Conservation (phyloP, 2,797 vertebrate genomes). For the Pantherophis alleghaniensis region DNA sequence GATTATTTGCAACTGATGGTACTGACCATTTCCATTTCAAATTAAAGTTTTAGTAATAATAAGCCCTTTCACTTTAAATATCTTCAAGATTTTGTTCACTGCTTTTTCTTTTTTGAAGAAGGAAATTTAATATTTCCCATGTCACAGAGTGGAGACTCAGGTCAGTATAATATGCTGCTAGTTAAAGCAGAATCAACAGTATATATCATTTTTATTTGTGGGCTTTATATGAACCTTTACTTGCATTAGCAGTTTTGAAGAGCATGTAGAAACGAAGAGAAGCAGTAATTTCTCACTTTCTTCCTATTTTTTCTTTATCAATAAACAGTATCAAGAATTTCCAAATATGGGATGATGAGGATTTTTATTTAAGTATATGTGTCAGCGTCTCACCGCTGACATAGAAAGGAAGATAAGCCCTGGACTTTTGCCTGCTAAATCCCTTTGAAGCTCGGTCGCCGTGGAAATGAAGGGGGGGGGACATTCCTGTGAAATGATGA, state of each 20-base stretch:
- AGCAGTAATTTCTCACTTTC: neutral
- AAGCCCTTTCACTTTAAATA: slow-evolving; percentile 19
- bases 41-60: slow-evolving; percentile 10
- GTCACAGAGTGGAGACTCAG: slow-evolving; percentile 4
- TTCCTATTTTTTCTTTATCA: neutral
- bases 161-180: neutral
- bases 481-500: no score
- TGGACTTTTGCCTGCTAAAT: no score
- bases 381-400: no score
- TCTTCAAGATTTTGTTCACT: neutral
- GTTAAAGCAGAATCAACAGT: slow-evolving; percentile 22
- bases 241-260: neutral
- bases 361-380: neutral
- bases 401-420: no score
- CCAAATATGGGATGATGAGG: neutral
- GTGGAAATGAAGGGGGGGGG: no score
- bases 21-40: neutral
- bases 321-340: neutral
- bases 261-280: neutral
- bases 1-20: neutral
- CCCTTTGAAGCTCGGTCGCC: no score
- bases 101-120: neutral
- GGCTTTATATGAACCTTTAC: neutral
- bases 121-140: slow-evolving; percentile 14
- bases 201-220: slow-evolving; percentile 12